A percentile compares a stretch with the other conserved stretches of the same genome.
These are phyloP conservation scores for Branchinecta sandiegonensis DNA, from an alignment of 2,888 invertebrate species.

Conservation along the genomic window DNA sequence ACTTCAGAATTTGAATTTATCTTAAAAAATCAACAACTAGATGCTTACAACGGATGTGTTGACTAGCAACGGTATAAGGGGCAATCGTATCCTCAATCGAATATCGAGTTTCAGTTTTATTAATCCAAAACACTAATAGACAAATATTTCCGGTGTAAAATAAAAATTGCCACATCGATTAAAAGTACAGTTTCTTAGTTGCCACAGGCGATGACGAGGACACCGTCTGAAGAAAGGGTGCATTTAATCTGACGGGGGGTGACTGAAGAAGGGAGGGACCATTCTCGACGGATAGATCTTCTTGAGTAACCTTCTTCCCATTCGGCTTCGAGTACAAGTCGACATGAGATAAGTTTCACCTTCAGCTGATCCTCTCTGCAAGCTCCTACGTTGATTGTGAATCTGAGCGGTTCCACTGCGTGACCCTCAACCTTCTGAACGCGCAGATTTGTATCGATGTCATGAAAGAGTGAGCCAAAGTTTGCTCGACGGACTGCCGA, in stretches of 20 bases:
- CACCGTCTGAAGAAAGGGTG: slow-evolving; percentile 8
- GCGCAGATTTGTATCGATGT: slow-evolving; percentile 8
- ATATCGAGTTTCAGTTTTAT: too few relatives aligned
- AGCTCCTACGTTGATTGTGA: slow-evolving; percentile 14
- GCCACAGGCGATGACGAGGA: slow-evolving; percentile 5
- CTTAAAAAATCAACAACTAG: too few relatives aligned
- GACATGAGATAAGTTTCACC: slow-evolving; percentile 7
- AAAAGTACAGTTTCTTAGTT: background rate
- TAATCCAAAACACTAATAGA: too few relatives aligned
- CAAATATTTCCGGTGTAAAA: too few relatives aligned
- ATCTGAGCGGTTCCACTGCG: background rate
- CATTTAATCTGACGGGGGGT: background rate
- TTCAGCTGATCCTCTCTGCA: slow-evolving; percentile 4
- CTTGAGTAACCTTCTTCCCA: slow-evolving; percentile 8
- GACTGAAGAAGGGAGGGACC: background rate
- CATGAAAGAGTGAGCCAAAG: slow-evolving; percentile 4
- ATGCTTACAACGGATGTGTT: too few relatives aligned
- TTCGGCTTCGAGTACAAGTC: slow-evolving; percentile 15
- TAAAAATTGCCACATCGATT: too few relatives aligned
- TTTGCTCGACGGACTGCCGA: background rate
- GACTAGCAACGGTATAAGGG: too few relatives aligned
- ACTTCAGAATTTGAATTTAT: too few relatives aligned
- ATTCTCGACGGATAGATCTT: slow-evolving; percentile 10
- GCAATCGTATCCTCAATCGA: too few relatives aligned
- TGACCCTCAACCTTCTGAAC: background rate